Evolutionary conservation across 2,888 invertebrate genomes (phyloP), one percentile per base, ranked within the genome.

Genomic region (Rhorus exstirpatorius): DNA sequence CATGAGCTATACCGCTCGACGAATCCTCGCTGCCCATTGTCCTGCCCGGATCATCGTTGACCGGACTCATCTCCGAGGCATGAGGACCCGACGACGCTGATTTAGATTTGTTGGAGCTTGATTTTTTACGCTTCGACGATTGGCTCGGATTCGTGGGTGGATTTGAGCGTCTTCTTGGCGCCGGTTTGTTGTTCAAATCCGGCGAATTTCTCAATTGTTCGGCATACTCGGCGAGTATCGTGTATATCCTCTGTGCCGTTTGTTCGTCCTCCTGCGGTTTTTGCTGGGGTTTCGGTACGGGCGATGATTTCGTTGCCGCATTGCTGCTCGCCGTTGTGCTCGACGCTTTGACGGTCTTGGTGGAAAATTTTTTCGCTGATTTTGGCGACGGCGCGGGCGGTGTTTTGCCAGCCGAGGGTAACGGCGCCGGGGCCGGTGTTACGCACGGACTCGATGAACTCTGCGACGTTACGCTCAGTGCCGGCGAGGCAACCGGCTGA

Each of bases 181-280:
- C 97, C 0, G 97, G 97, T 91, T 97, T 97, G 90, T 97, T 96
- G 89, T 97, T 97, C 53, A 95, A 90, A 92, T 97, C 97, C 0
- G 97, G 97, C 0, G 96, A 97, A 89, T 97, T 97, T 86, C 96
- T 94, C 53, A 97, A 93, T 89, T 97, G 97, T 88, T 97, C 97
- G 61, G 96, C 96, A 90, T 97, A 97, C 89, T 97, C 96, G 0
- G 96, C 96, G 63, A 97, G 91, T 87, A 97, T 97, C 85, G 96
- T 96, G 81, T 97, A 95, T 87, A 97, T 97, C 85, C 97, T 94
- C 89, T 97, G 96, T 0, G 96, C 96, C 0, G 97, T 97, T 90
- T 96, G 96, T 89, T 97, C 97, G 88, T 97, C 97, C 93, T 97
- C 97, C 84, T 96, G 95, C 0, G 96, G 96, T 90, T 97, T 97